Evolutionary conservation across 2,888 invertebrate species (phyloP).

Genomic region (Volucella inanis): DNA sequence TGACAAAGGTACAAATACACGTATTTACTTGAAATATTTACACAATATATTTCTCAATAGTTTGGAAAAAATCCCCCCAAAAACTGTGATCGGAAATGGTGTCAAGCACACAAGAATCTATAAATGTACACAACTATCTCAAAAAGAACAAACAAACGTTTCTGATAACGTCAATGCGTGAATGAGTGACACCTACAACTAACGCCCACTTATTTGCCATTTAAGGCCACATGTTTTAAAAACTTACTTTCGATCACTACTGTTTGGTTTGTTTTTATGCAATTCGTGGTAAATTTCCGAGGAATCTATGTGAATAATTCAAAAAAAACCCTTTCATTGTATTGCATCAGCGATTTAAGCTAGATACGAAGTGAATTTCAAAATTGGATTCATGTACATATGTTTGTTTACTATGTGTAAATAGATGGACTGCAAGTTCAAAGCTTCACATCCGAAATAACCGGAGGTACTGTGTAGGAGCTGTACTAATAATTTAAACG

Average conservation of each 20-base stretch:
- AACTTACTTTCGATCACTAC: constrained; percentile 10
- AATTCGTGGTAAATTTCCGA: not conserved
- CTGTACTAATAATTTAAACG: too few species aligned
- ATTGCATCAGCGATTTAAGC: constrained; percentile 23
- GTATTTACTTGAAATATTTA: not conserved
- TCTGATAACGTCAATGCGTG: not conserved
- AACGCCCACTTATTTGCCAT: constrained; percentile 5
- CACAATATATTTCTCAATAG: constrained; percentile 19
- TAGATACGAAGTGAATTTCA: not conserved
- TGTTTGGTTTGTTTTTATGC: not conserved
- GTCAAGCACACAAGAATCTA: not conserved
- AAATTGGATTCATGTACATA: not conserved
- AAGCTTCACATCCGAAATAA: too few species aligned
- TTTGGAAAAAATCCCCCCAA: constrained; percentile 4
- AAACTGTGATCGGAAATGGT: not conserved
- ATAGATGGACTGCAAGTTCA: too few species aligned
- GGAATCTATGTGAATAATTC: constrained; percentile 12
- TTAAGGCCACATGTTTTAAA: constrained; percentile 13
- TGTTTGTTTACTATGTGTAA: too few species aligned
- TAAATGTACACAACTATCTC: not conserved
- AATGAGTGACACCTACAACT: constrained; percentile 6
- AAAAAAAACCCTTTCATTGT: constrained; percentile 20
- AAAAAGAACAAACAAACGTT: not conserved
- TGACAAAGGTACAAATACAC: not conserved
- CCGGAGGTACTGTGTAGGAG: too few species aligned